Percentiles rank a stretch among this genome's conserved stretches.
Evolutionary conservation across 1,140 invertebrate species (phyloP).

Genomic region (Drosophila arizonae): DNA sequence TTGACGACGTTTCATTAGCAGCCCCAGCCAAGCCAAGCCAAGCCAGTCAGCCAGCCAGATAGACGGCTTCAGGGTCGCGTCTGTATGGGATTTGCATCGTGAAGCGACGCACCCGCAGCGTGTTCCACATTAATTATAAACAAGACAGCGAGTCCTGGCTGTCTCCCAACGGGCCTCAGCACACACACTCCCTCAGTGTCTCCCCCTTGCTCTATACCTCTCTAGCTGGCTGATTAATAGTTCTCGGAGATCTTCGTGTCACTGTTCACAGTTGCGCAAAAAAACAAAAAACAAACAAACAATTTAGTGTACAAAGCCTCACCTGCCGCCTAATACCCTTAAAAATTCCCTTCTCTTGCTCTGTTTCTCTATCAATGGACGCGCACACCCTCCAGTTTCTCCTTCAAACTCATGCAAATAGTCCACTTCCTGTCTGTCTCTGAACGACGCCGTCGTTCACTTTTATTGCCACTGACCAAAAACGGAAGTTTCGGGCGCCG

Average conservation of each 20-base stretch:
- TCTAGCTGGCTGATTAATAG: constrained; percentile 72
- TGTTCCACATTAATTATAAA: constrained; percentile 77
- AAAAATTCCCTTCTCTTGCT: background rate
- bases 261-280: constrained; percentile 54
- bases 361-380: constrained; percentile 50
- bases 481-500: constrained; percentile 51
- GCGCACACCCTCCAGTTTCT: constrained; percentile 13
- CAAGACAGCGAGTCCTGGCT: constrained; percentile 47
- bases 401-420: constrained; percentile 55
- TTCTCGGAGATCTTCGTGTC: constrained; percentile 62
- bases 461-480: constrained; percentile 67
- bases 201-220: background rate
- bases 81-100: constrained; percentile 67
- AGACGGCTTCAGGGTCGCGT: constrained; percentile 19
- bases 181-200: constrained; percentile 21
- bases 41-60: background rate
- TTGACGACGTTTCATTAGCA: constrained; percentile 76
- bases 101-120: constrained; percentile 26
- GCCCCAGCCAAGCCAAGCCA: constrained; percentile 22
- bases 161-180: constrained; percentile 20
- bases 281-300: constrained; percentile 54
- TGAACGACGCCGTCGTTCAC: constrained; percentile 45
- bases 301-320: constrained; percentile 67
- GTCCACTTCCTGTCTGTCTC: constrained; percentile 56
- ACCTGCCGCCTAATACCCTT: constrained; percentile 45